These are phyloP conservation scores for Clitarchus hookeri DNA, from an alignment of 2,888 invertebrate genomes.

Conservation along the genomic window DNA sequence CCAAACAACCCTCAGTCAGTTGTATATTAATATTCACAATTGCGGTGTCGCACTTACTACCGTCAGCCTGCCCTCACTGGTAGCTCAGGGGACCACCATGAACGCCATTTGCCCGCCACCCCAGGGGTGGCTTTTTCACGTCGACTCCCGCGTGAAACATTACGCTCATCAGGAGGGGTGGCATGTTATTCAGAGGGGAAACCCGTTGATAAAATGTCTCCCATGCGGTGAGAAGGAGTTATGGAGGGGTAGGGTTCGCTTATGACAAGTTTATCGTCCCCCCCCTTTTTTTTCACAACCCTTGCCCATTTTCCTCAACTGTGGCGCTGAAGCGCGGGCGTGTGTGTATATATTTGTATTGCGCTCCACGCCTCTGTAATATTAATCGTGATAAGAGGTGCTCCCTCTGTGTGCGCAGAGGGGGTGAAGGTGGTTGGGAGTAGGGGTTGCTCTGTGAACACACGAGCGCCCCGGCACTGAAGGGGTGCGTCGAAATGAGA, in stretches of 20 bases:
- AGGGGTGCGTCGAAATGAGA: too few relatives aligned
- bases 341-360: background rate
- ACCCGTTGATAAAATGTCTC: background rate
- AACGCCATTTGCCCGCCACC: too few relatives aligned
- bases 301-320: too few relatives aligned
- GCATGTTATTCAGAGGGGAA: background rate
- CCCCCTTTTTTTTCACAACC: background rate
- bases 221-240: background rate
- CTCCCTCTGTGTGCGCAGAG: background rate
- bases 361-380: slow-evolving; percentile 14
- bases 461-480: background rate
- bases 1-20: too few relatives aligned
- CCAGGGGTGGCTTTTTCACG: too few relatives aligned
- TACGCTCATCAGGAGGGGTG: background rate
- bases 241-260: background rate
- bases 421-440: background rate
- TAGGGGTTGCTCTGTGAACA: background rate
- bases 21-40: too few relatives aligned
- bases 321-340: background rate
- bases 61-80: background rate
- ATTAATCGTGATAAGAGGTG: slow-evolving; percentile 9
- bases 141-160: too few relatives aligned
- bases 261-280: background rate
- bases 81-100: background rate
- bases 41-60: too few relatives aligned